These are phyloP conservation scores for Littorina saxatilis DNA, from an alignment of 1,140 invertebrate species.

Conservation along the genomic window DNA sequence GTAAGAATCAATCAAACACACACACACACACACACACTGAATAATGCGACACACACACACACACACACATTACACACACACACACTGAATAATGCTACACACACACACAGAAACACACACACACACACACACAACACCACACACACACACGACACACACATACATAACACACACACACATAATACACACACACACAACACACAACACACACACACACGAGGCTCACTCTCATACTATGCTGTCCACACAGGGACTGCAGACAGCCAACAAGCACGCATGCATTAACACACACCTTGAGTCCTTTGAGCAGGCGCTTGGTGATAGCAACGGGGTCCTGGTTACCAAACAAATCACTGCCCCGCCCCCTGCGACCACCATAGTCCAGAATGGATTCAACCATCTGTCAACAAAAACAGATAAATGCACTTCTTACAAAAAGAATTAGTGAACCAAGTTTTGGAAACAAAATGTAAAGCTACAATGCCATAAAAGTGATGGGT, in stretches of 20 bases:
- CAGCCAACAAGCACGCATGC: background rate
- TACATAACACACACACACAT: background rate
- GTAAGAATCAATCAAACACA: background rate
- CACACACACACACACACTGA: background rate
- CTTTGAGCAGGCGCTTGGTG: slow-evolving; percentile 92
- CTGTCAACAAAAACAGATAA: slow-evolving; percentile 68
- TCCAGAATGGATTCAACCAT: slow-evolving; percentile 85
- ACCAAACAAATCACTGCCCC: slow-evolving; percentile 88
- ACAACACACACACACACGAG: background rate
- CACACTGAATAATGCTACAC: no score
- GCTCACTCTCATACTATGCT: background rate
- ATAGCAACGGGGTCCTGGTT: slow-evolving; percentile 86
- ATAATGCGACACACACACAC: no score
- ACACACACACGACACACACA: background rate
- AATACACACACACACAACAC: slow-evolving; percentile 17
- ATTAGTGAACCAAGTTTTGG: no score
- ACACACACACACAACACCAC: background rate
- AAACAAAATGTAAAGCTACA: no score
- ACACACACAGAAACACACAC: no score
- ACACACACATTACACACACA: no score
- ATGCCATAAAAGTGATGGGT: no score
- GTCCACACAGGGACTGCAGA: background rate
- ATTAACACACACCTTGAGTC: slow-evolving; percentile 84
- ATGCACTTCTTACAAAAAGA: no score
- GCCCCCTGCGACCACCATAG: slow-evolving; percentile 86